phyloP scores from a whole-genome alignment of 2,113 vertebrate genomes.

The Plecturocebus donacophilus region DNA sequence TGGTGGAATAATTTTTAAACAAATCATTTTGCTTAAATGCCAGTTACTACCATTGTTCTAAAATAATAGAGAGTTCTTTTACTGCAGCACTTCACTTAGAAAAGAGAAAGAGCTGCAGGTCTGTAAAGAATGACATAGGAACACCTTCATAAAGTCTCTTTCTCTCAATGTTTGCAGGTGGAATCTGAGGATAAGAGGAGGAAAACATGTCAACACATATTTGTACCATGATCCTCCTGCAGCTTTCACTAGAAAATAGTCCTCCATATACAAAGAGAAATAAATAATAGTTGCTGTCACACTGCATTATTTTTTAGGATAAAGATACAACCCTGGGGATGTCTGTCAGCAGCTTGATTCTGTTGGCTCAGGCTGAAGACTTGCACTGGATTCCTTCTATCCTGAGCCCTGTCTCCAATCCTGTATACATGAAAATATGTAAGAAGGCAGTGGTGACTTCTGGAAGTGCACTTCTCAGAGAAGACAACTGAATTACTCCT shows the following conservation, averaged over 20 bases:
- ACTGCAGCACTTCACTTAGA: not conserved
- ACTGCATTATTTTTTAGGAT: not conserved
- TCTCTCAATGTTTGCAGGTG: not conserved
- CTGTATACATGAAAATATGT: not conserved
- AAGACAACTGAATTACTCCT: not conserved
- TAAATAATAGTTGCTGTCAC: not conserved
- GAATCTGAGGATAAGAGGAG: not conserved
- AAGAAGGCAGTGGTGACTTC: not conserved
- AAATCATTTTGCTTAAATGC: conserved; percentile 43
- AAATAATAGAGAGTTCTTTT: conserved; percentile 49
- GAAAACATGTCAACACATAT: not conserved
- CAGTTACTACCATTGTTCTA: conserved; percentile 50
- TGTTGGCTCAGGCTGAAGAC: not conserved
- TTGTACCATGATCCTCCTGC: not conserved
- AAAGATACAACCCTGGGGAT: not conserved
- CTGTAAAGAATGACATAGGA: not conserved
- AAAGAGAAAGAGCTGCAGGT: not conserved
- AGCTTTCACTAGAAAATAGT: not conserved
- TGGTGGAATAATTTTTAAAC: conserved; percentile 4
- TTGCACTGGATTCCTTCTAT: not conserved
- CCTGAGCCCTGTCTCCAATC: not conserved
- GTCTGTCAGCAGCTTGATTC: not conserved
- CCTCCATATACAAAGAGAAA: not conserved
- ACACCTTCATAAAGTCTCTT: not conserved
- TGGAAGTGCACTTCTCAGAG: not conserved